Percentiles rank a stretch among this genome's conserved stretches.
phyloP scores from a whole-genome alignment of 2,888 invertebrate species.

The Tenthredo mesomela region DNA sequence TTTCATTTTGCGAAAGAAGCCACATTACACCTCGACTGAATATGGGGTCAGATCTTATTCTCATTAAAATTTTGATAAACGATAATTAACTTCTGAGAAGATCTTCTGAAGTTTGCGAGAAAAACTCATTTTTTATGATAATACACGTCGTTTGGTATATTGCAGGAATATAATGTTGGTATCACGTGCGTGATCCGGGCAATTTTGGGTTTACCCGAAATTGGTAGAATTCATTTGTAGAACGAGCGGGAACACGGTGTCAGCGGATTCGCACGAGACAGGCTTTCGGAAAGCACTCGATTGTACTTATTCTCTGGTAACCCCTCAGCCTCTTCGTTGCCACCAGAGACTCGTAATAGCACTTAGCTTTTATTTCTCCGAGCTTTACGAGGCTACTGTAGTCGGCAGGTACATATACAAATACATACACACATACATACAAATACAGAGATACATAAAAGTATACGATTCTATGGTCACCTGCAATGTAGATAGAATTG shows the following conservation, averaged over 20 bases:
- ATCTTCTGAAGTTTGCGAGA: neutral
- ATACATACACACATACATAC: neutral
- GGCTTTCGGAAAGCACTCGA: conserved; percentile 30
- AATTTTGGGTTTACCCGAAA: neutral
- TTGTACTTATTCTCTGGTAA: conserved; percentile 17
- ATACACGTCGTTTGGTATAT: neutral
- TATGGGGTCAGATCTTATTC: no score
- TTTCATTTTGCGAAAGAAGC: neutral
- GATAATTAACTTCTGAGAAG: neutral
- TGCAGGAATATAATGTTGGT: neutral
- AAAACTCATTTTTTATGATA: neutral
- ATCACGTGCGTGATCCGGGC: neutral
- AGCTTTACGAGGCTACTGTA: conserved; percentile 41
- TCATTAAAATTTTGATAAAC: no score
- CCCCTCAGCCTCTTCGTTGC: conserved; percentile 34
- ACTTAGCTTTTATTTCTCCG: conserved; percentile 44
- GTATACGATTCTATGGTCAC: conserved; percentile 1
- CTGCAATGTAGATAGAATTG: neutral
- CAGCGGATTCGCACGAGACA: conserved; percentile 22
- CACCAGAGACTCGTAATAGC: conserved; percentile 50
- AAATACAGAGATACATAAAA: neutral
- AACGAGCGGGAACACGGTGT: conserved; percentile 9
- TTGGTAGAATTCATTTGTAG: neutral
- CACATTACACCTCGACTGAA: neutral
- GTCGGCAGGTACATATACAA: conserved; percentile 1